Conservation (phyloP, 53 echinoderm and acorn worm species). For the Arbacia lixula region DNA sequence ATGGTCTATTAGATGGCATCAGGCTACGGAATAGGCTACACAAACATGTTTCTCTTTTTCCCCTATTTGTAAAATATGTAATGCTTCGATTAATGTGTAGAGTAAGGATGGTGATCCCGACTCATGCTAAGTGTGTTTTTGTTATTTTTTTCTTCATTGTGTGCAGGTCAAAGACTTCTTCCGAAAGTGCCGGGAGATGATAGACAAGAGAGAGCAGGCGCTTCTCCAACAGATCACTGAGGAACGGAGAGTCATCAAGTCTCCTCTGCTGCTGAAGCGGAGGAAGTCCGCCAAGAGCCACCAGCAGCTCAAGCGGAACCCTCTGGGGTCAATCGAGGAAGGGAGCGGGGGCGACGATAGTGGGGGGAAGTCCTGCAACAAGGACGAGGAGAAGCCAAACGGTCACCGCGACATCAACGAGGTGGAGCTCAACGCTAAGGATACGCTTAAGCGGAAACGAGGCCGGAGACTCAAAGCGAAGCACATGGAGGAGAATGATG, state of each 20-base stretch:
- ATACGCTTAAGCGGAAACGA: conserved; percentile 19
- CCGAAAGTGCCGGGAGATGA: conserved; percentile 75
- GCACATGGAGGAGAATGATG: conserved; percentile 34
- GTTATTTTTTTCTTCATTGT: background rate
- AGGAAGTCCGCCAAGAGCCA: conserved; percentile 71
- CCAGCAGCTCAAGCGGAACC: conserved; percentile 18
- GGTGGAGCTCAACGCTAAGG: conserved; percentile 40
- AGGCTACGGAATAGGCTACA: no score
- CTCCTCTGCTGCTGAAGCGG: conserved; percentile 71
- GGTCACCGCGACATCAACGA: background rate
- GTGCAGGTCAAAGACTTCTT: conserved; percentile 79
- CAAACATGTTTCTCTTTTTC: no score
- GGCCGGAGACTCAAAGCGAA: conserved; percentile 43
- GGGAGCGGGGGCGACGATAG: conserved; percentile 41
- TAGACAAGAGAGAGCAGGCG: conserved; percentile 72
- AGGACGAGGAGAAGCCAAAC: conserved; percentile 50
- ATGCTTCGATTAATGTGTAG: no score
- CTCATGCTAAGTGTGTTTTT: background rate
- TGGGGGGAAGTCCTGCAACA: conserved; percentile 8
- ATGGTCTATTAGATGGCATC: no score
- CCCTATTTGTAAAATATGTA: no score
- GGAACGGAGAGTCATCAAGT: conserved; percentile 66
- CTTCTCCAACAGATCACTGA: conserved; percentile 76
- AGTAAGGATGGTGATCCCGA: no score
- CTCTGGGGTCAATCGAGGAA: conserved; percentile 47